Conservation (phyloP, 2,113 vertebrate species). For the Uria aalge region DNA sequence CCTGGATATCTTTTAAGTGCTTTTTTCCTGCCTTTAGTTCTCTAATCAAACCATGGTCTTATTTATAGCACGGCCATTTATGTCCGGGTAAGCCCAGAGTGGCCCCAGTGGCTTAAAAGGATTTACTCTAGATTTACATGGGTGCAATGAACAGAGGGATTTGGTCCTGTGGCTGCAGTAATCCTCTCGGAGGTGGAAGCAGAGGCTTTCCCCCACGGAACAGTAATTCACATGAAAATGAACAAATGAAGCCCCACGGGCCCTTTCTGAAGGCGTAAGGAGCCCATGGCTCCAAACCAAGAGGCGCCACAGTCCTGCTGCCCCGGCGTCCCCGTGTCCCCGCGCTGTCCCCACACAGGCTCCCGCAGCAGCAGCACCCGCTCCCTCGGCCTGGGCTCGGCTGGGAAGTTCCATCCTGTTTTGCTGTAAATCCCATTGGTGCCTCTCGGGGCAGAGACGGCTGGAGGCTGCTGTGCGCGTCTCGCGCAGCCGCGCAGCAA, state of each 20-base stretch:
- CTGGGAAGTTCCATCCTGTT: accelerated
- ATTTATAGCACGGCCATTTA: constrained; percentile 39
- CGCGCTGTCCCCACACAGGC: accelerated
- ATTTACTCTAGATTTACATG: not conserved
- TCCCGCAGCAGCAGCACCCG: not conserved
- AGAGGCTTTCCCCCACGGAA: not conserved
- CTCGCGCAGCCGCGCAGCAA: accelerated
- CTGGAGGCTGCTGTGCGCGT: accelerated
- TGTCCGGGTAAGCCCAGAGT: constrained; percentile 32
- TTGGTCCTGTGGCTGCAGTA: not conserved
- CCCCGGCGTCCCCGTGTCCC: accelerated
- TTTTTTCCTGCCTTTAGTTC: constrained; percentile 9
- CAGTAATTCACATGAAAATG: not conserved
- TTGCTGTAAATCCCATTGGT: accelerated
- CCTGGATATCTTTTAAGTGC: not conserved
- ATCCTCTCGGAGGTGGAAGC: not conserved
- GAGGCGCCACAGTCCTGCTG: not conserved
- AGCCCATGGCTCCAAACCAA: accelerated
- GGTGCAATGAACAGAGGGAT: not conserved
- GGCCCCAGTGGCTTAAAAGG: constrained; percentile 51
- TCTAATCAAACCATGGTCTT: not conserved
- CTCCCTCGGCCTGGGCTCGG: not conserved
- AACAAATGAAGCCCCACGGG: not conserved
- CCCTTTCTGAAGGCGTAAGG: not conserved
- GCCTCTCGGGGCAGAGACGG: not conserved